Evolutionary conservation across 2,888 invertebrate species (phyloP).

Genomic region (Globia sparganii): DNA sequence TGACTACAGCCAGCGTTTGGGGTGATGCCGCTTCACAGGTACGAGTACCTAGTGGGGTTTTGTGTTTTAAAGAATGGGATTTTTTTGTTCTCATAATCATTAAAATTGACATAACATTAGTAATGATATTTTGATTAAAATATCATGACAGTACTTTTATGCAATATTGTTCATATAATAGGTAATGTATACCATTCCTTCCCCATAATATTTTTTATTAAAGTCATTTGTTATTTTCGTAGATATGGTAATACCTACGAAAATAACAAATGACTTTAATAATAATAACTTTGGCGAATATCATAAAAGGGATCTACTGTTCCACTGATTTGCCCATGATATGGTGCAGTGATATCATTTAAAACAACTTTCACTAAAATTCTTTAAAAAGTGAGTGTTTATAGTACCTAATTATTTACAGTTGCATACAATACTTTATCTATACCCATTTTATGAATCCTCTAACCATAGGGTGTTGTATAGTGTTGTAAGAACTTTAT

Average conservation of each 20-base stretch:
- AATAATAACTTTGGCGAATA: background rate
- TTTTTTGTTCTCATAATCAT: background rate
- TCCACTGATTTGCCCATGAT: background rate
- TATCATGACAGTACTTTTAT: background rate
- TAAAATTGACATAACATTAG: too few species aligned
- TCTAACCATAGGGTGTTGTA: too few species aligned
- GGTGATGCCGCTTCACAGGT: conserved; percentile 94
- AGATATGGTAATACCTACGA: too few species aligned
- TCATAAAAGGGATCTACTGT: background rate
- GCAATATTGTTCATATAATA: background rate
- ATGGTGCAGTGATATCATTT: background rate
- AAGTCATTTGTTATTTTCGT: background rate
- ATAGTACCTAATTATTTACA: too few species aligned
- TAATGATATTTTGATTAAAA: background rate
- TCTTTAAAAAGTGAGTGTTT: background rate
- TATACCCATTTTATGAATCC: too few species aligned
- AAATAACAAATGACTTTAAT: too few species aligned
- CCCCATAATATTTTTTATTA: background rate
- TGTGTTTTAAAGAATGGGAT: too few species aligned
- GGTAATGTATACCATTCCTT: background rate
- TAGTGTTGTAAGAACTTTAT: too few species aligned
- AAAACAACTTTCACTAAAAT: background rate
- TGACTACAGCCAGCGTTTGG: conserved; percentile 93
- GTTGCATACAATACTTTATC: too few species aligned
- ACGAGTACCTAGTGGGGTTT: conserved; percentile 78